Evolutionary conservation across 2,113 vertebrate species (phyloP).

Genomic region (Microtus richardsoni): DNA sequence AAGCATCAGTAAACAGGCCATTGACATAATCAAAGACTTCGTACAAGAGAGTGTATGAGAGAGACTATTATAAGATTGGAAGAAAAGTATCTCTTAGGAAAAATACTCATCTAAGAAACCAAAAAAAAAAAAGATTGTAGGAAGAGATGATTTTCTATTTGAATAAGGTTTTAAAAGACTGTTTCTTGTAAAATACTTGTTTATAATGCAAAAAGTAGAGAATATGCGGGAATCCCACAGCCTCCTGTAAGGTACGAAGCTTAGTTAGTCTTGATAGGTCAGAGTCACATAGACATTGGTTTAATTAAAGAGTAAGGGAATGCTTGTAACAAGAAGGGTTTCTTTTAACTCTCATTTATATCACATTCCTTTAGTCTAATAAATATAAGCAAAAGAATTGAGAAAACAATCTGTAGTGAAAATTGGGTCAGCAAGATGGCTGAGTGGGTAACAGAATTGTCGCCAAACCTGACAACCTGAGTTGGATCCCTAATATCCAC

Average conservation of each 20-base stretch:
- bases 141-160: slow-evolving; percentile 46
- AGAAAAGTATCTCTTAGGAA: neutral
- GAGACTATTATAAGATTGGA: slow-evolving; percentile 24
- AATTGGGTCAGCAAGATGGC: neutral
- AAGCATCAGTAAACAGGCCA: slow-evolving; percentile 42
- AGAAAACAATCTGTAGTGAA: neutral
- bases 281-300: neutral
- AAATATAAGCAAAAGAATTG: neutral
- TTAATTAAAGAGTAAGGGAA: neutral
- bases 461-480: neutral
- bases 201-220: neutral
- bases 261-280: neutral
- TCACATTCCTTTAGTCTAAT: neutral
- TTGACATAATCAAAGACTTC: slow-evolving; percentile 68
- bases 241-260: neutral
- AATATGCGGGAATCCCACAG: neutral
- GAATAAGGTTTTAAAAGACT: neutral
- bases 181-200: neutral
- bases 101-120: neutral
- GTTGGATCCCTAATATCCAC: neutral
- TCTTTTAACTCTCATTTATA: neutral
- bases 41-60: slow-evolving; percentile 2
- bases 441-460: neutral
- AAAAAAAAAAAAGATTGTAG: neutral
- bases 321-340: neutral